Evolutionary conservation across 2,888 invertebrate species (phyloP).

Genomic region (Sphinx pinastri): DNA sequence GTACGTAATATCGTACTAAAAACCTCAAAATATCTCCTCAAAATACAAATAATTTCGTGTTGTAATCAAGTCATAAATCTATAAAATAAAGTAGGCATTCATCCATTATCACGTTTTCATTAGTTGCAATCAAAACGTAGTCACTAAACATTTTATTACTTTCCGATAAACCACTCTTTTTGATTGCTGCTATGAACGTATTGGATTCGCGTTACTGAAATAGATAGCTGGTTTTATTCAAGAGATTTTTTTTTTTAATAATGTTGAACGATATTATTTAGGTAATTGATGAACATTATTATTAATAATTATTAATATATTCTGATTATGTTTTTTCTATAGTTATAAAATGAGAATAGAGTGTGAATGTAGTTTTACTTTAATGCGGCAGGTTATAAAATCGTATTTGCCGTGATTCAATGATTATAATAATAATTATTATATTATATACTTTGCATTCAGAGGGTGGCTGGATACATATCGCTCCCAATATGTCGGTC

Average conservation of each 20-base stretch:
- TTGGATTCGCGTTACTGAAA: constrained; percentile 23
- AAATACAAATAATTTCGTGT: neutral
- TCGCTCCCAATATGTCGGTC: no score
- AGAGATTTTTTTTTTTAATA: neutral
- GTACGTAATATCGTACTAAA: neutral
- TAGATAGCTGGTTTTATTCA: constrained; percentile 34
- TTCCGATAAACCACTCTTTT: constrained; percentile 29
- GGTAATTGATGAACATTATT: no score
- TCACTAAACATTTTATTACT: constrained; percentile 29
- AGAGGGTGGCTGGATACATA: no score
- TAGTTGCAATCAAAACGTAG: constrained; percentile 28
- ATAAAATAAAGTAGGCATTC: constrained; percentile 20
- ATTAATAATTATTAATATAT: no score
- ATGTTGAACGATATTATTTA: no score
- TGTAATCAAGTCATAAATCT: neutral
- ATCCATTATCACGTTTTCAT: constrained; percentile 28
- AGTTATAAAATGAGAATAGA: no score
- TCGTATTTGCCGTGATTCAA: no score
- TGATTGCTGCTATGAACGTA: constrained; percentile 21
- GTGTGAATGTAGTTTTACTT: no score
- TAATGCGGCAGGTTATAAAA: no score
- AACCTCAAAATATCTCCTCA: neutral
- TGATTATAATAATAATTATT: no score
- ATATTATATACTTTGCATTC: no score
- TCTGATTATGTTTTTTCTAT: no score